These are phyloP conservation scores for Chrysolina haemoptera DNA, from an alignment of 2,888 invertebrate species.

Conservation along the genomic window DNA sequence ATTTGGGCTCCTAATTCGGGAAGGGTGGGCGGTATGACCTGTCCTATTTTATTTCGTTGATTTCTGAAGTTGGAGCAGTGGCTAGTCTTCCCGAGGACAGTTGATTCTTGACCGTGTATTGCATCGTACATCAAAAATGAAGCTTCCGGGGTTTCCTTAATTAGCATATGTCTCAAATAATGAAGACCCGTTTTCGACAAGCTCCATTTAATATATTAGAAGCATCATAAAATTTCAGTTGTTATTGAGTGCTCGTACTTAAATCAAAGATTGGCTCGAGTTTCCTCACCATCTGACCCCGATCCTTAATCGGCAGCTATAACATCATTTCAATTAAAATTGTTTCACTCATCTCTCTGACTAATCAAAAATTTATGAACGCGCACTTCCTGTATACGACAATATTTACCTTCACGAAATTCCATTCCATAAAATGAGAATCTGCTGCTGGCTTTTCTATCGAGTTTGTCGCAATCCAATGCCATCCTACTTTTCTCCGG, in stretches of 20 bases:
- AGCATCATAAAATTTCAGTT: neutral
- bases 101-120: too few relatives aligned
- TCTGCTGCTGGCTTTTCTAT: neutral
- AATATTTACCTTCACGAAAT: conserved; percentile 9
- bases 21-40: too few relatives aligned
- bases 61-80: too few relatives aligned
- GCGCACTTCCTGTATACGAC: neutral
- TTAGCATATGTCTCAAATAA: too few relatives aligned
- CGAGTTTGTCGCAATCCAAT: conserved; percentile 10
- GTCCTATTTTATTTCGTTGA: too few relatives aligned
- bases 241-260: neutral
- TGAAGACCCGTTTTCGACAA: too few relatives aligned
- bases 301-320: neutral
- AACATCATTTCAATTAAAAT: conserved; percentile 1
- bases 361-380: conserved; percentile 7
- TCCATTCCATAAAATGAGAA: conserved; percentile 3
- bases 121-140: too few relatives aligned
- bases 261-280: neutral
- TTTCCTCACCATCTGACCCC: conserved; percentile 5
- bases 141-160: too few relatives aligned
- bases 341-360: conserved; percentile 6
- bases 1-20: too few relatives aligned
- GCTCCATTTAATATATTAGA: neutral
- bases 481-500: conserved; percentile 10
- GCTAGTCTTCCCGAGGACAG: too few relatives aligned